Conservation (phyloP, 2,888 invertebrate genomes). For the Apantesis nais region DNA sequence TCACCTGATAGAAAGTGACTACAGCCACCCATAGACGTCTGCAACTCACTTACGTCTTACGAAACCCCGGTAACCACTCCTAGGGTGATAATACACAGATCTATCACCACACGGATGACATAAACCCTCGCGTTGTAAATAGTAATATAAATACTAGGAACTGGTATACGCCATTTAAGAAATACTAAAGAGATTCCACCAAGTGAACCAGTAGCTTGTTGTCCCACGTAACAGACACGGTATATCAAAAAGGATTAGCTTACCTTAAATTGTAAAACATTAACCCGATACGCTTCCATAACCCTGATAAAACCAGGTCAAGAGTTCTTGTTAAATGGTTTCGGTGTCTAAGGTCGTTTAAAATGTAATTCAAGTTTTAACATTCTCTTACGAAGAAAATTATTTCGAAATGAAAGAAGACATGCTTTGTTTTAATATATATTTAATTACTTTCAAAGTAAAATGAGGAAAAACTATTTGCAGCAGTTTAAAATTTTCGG, state of each 20-base stretch:
- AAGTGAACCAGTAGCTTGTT: neutral
- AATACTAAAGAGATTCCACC: neutral
- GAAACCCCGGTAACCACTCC: no score
- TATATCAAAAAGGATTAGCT: constrained; percentile 30
- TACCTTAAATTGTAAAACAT: constrained; percentile 45
- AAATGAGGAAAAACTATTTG: neutral
- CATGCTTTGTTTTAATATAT: no score
- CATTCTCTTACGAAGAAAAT: neutral
- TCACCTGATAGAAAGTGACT: no score
- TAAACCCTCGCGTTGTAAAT: no score
- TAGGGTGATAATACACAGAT: no score
- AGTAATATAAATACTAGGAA: no score
- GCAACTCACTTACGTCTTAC: no score
- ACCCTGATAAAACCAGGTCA: constrained; percentile 36
- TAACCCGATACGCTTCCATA: constrained; percentile 33
- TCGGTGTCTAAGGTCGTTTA: constrained; percentile 11
- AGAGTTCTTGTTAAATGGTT: constrained; percentile 28
- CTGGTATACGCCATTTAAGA: neutral
- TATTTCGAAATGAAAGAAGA: neutral
- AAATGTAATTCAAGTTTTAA: neutral
- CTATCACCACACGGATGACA: no score
- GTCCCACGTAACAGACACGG: constrained; percentile 7
- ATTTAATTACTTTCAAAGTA: neutral
- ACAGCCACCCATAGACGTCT: no score
- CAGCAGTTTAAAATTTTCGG: neutral